These are phyloP conservation scores for Xiphophorus couchianus DNA, from an alignment of 2,113 vertebrate species.

Conservation along the genomic window DNA sequence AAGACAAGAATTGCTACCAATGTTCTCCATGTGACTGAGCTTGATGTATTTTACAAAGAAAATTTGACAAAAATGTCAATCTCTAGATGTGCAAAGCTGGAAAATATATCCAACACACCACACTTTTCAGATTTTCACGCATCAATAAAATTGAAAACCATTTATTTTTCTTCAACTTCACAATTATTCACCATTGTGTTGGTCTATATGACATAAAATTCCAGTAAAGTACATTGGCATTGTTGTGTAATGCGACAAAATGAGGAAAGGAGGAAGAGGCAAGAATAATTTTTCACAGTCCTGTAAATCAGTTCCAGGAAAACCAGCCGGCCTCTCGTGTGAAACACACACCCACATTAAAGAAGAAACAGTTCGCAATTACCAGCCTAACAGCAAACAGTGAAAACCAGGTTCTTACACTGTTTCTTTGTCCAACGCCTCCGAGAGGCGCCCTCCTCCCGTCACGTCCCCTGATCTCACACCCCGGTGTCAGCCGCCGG, in stretches of 20 bases:
- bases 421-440: slow-evolving; percentile 75
- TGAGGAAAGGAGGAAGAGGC: not conserved
- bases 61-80: not conserved
- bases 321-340: not conserved
- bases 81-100: not conserved
- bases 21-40: not conserved
- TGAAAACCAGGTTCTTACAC: slow-evolving; percentile 62
- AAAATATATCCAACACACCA: too few relatives aligned
- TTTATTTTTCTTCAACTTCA: too few relatives aligned
- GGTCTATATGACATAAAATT: too few relatives aligned
- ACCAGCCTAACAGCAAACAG: slow-evolving; percentile 69
- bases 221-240: not conserved
- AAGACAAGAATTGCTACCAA: not conserved
- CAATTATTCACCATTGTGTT: too few relatives aligned
- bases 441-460: slow-evolving; percentile 56
- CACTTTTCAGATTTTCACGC: too few relatives aligned
- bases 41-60: not conserved
- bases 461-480: slow-evolving; percentile 71
- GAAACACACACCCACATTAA: not conserved
- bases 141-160: too few relatives aligned
- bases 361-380: slow-evolving; percentile 62
- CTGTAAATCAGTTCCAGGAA: not conserved
- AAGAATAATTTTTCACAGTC: not conserved
- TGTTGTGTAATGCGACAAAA: not conserved
- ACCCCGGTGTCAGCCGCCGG: slow-evolving; percentile 73